These are phyloP conservation scores for Rhimphoctona megacephalus DNA, from an alignment of 2,888 invertebrate species.

Conservation along the genomic window DNA sequence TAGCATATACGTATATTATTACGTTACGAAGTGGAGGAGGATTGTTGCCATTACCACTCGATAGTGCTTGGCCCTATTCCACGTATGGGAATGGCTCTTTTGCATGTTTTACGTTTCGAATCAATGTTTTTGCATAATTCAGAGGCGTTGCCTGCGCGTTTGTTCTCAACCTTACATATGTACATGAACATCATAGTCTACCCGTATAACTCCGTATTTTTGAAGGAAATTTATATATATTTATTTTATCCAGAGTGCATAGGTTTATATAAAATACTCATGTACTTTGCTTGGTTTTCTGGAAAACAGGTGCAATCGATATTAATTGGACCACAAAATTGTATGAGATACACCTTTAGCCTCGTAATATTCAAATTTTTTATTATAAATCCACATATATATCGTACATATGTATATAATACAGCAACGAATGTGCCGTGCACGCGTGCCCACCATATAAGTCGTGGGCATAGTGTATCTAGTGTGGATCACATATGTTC, in stretches of 20 bases:
- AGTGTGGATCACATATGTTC: constrained; percentile 34
- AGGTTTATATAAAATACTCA: background rate
- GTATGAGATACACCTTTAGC: background rate
- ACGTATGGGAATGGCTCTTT: constrained; percentile 28
- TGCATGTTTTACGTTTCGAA: constrained; percentile 74
- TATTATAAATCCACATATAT: too few relatives aligned
- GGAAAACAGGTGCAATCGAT: background rate
- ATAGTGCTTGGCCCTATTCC: constrained; percentile 10
- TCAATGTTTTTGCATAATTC: constrained; percentile 81
- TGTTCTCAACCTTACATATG: constrained; percentile 23
- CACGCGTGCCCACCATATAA: constrained; percentile 32
- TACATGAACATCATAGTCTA: background rate
- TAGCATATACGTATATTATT: constrained; percentile 59
- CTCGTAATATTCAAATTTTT: background rate
- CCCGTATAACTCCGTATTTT: background rate
- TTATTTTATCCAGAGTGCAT: background rate
- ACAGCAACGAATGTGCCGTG: background rate
- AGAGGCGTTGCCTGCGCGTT: constrained; percentile 67
- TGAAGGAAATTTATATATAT: background rate
- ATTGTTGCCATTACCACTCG: constrained; percentile 35
- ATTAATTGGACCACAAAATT: background rate
- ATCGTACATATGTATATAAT: background rate
- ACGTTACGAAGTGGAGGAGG: constrained; percentile 56
- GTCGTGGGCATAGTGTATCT: constrained; percentile 23
- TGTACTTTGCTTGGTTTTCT: background rate